Base-by-base conservation (phyloP, 2,888 invertebrate genomes). In the Drosophila incognita region DNA sequence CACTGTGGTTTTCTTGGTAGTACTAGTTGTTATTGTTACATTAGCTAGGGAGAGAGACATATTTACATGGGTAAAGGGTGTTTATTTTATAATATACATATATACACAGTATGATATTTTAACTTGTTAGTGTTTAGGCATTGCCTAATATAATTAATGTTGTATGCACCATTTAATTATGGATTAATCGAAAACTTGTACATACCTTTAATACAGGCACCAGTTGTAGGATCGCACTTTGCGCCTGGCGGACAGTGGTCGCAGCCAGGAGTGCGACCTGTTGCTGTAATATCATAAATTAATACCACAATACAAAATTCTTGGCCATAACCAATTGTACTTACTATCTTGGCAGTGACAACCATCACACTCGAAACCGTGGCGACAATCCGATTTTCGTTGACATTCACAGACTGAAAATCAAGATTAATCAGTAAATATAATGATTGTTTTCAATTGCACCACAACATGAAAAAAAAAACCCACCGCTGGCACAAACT, bases 171-270 rank as follows among this genome's bases (percentile, higher is more conserved):
- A 59, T 36, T 60, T 40, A 11, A 63, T 15, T 53, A 33, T 51
- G 58, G 42, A 56, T 60, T 29, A 54, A 33, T 5, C 6, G 8
- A 61, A 38, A 74, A 31, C 51, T 24, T 24, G 35, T 31, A 88
- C 95, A 95, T 95, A 97, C 97, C 97, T 95, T 96, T 96, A 92
- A 96, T 95, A 93, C 97, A 97, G 78, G 96, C 96, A 33, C 97
- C 97, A 6, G 97, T 97, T 64, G 95, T 94, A 29, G 96, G 96
- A 92, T 97, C 96, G 89, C 97, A 97, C 38, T 95, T 94, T 56
- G 95, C 95, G 75, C 97, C 97, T 40, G 96, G 95, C 65, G 96
- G 96, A 91, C 97, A 97, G 86, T 97, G 96, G 76, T 95, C 95
- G 91, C 96, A 96, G 81, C 95, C 96, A 65, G 93, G 89, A 52